A percentile compares a stretch with the other conserved stretches of the same genome.
Conservation (phyloP, 1,140 invertebrate genomes). For the Papilio helenus region DNA sequence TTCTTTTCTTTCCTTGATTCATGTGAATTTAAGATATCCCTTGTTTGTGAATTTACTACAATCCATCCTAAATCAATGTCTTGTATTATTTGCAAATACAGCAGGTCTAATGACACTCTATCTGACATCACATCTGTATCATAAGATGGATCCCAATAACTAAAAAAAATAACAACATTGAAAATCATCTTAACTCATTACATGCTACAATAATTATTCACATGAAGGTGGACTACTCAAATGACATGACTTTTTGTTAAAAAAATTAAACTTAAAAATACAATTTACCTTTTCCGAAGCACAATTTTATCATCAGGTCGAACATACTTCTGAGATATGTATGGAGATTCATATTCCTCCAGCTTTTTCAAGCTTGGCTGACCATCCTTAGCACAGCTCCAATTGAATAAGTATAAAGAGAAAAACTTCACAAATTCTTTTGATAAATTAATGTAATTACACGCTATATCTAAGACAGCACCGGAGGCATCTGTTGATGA, state of each 20-base stretch:
- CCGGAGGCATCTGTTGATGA: conserved; percentile 92
- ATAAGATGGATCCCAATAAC: conserved; percentile 94
- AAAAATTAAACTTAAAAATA: background rate
- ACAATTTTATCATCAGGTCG: conserved; percentile 87
- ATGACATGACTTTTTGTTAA: background rate
- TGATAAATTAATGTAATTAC: conserved; percentile 89
- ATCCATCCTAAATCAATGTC: conserved; percentile 95
- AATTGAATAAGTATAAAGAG: conserved; percentile 92
- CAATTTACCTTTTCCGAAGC: conserved; percentile 87
- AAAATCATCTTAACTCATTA: conserved; percentile 14
- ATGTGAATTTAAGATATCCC: conserved; percentile 87
- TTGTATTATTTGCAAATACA: conserved; percentile 93
- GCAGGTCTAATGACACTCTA: conserved; percentile 91
- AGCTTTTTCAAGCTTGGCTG: conserved; percentile 92
- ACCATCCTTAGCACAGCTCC: conserved; percentile 88
- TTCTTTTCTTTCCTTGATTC: conserved; percentile 90
- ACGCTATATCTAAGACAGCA: conserved; percentile 91
- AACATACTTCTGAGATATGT: conserved; percentile 91
- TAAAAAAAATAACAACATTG: conserved; percentile 74
- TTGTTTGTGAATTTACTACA: conserved; percentile 87
- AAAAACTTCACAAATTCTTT: conserved; percentile 93
- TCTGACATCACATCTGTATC: conserved; percentile 93
- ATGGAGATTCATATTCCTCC: conserved; percentile 98
- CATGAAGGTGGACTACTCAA: background rate
- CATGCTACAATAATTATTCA: background rate